These are phyloP conservation scores for Megathymus violae DNA, from an alignment of 1,140 invertebrate genomes.

Conservation along the genomic window DNA sequence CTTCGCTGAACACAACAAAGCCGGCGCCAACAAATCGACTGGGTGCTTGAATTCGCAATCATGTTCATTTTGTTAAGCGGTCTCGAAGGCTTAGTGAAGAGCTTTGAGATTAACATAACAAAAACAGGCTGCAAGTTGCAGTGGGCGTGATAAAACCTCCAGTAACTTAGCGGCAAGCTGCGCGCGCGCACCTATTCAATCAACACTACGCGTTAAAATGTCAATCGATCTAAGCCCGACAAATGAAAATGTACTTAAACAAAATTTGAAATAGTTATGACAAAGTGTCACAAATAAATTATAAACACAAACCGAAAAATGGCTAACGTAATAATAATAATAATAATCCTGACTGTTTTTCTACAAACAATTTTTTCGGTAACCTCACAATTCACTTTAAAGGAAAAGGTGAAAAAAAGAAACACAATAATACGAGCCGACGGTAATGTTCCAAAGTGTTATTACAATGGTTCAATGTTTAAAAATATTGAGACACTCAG, in stretches of 20 bases:
- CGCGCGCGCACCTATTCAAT: conserved; percentile 64
- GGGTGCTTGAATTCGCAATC: conserved; percentile 40
- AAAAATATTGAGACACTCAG: conserved; percentile 68
- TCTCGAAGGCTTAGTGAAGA: conserved; percentile 57
- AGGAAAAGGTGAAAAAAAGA: conserved; percentile 72
- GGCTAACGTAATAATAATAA: conserved; percentile 25
- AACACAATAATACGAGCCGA: conserved; percentile 73
- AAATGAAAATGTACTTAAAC: conserved; percentile 20
- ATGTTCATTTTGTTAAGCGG: conserved; percentile 50
- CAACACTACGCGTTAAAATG: conserved; percentile 5
- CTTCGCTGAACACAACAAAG: conserved; percentile 26
- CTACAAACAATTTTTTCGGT: conserved; percentile 39
- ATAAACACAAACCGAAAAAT: conserved; percentile 32
- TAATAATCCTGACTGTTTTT: conserved; percentile 20
- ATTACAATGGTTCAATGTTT: conserved; percentile 67
- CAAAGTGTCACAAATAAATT: conserved; percentile 17
- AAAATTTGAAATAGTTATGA: conserved; percentile 21
- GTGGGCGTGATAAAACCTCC: conserved; percentile 67
- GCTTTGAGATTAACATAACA: conserved; percentile 70
- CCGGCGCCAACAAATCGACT: conserved; percentile 31
- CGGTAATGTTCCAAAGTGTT: conserved; percentile 60
- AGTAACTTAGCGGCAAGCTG: conserved; percentile 67
- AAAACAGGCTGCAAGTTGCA: conserved; percentile 71
- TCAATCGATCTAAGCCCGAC: not conserved
- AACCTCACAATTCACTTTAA: conserved; percentile 61